Evolutionary conservation across 1,140 invertebrate species (phyloP), one percentile per base, ranked within the genome.

Genomic region (Caerostris extrusa): DNA sequence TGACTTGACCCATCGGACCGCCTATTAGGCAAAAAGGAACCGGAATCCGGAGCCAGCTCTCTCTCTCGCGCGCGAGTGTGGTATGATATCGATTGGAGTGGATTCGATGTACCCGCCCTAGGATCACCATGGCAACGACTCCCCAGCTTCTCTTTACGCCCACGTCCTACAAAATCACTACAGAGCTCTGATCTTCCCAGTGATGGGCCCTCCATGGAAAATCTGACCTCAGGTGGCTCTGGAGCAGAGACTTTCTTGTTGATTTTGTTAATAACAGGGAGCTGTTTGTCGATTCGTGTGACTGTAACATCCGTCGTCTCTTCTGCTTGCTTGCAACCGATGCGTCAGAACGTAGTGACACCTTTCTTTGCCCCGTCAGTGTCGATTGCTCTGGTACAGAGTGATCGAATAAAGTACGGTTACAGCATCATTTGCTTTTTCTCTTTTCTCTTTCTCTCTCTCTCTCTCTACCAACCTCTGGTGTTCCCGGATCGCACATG

Each of bases 121-220:
- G 12, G 69, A 50, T 91, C 90, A 14, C 90, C 90, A 91, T 91
- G 81, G 81, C 58, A 83, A 91, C 90, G 90, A 83, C 90, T 91
- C 90, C 90, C 90, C 90, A 91, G 90, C 90, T 91, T 91, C 90
- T 77, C 90, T 91, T 85, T 50, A 83, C 90, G 81, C 90, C 90
- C 90, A 91, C 90, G 90, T 83, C 90, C 90, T 19, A 61, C 56
- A 83, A 60, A 58, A 57, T 82, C 61, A 55, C 57, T 82, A 53
- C 71, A 60, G 53, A 61, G 53, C 56, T 83, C 82, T 77, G 56
- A 58, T 83, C 82, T 83, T 58, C 14, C n/a, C 71, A 10, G 8
- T 19, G 56, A 56, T 83, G 55, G 82, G 71, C 10, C 71, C 71
- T 50, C 71, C 71, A 53, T 69, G 89, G 57, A n/a, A 90, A 34